Evolutionary conservation across 2,888 invertebrate species (phyloP), one percentile per base, ranked within the genome.

Genomic region (Platerodrilus igneus): DNA sequence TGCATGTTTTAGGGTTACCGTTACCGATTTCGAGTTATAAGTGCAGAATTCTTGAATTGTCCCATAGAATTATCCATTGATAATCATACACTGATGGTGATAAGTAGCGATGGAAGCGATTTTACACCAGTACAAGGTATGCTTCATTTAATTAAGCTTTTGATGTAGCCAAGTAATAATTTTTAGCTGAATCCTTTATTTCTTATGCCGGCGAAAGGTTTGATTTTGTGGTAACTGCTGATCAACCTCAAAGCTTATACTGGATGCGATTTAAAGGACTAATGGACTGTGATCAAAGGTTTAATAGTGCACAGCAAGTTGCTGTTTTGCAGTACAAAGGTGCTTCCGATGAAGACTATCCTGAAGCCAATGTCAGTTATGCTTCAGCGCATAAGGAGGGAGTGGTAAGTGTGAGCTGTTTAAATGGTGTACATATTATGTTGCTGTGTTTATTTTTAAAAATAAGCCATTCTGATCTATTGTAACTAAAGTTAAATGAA

Each of bases 131-230:
- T 85, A 33, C 78, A 81, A 68, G 83, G 85, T 85, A 69, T n/a
- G n/a, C n/a, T n/a, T n/a, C n/a, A n/a, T n/a, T n/a, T n/a, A n/a
- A n/a, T n/a, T n/a, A n/a, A n/a, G n/a, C n/a, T n/a, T n/a, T n/a
- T n/a, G n/a, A n/a, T n/a, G n/a, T n/a, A n/a, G n/a, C n/a, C n/a
- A n/a, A n/a, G n/a, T n/a, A n/a, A n/a, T n/a, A n/a, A 15, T 29
- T 60, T 59, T 4, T 49, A 75, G 82, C 77, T 22, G 73, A 75
- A 20, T 76, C 79, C 0, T 59, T 83, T 32, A 86, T 91, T 2
- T 83, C 83, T 3, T 91, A 90, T 61, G 89, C 92, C 0, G 93
- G 93, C 0, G 93, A 93, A 64, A 72, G 92, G 22, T 93, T 83
- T 62, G 92, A 92, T 62, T 86, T 92, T 53, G 71, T 92, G 1